Evolutionary conservation across 1,140 invertebrate species (phyloP).

Genomic region (Lordiphosa collinella): DNA sequence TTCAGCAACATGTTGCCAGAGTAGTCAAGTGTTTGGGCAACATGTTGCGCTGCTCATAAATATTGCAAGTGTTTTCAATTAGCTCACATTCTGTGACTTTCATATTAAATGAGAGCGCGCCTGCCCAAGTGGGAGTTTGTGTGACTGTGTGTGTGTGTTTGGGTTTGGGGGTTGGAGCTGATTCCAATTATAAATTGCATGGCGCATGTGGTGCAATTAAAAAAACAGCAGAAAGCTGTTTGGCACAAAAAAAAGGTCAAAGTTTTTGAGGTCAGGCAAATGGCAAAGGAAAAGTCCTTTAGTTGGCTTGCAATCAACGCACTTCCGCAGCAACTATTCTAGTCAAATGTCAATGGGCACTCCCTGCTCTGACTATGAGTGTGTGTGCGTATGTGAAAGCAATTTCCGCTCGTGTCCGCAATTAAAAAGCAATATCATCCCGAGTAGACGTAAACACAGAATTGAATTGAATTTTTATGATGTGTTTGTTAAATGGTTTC

Average conservation of each 20-base stretch:
- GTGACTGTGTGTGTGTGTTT: slow-evolving; percentile 1
- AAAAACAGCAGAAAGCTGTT: slow-evolving; percentile 18
- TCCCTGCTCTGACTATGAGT: slow-evolving; percentile 6
- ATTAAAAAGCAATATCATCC: slow-evolving; percentile 76
- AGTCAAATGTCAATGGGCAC: slow-evolving; percentile 39
- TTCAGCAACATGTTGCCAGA: slow-evolving; percentile 70
- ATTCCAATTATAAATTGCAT: slow-evolving; percentile 69
- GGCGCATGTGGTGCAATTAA: slow-evolving; percentile 64
- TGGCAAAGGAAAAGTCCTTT: slow-evolving; percentile 41
- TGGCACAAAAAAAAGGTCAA: slow-evolving; percentile 50
- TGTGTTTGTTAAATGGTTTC: slow-evolving; percentile 76
- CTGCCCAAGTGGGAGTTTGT: slow-evolving; percentile 1
- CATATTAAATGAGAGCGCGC: slow-evolving; percentile 71
- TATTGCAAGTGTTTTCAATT: slow-evolving; percentile 79
- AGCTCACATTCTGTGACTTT: slow-evolving; percentile 78
- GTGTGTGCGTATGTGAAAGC: slow-evolving; percentile 49
- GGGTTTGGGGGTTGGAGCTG: slow-evolving; percentile 38
- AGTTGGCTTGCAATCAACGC: slow-evolving; percentile 58
- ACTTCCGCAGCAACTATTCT: slow-evolving; percentile 51
- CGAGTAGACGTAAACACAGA: slow-evolving; percentile 63
- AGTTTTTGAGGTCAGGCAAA: slow-evolving; percentile 62
- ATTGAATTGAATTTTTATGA: slow-evolving; percentile 74
- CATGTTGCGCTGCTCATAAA: slow-evolving; percentile 71
- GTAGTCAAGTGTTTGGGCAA: slow-evolving; percentile 71
- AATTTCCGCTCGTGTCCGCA: slow-evolving; percentile 75